Conservation (phyloP, 2,888 invertebrate genomes). For the Caenorhabditis macrosperma region DNA sequence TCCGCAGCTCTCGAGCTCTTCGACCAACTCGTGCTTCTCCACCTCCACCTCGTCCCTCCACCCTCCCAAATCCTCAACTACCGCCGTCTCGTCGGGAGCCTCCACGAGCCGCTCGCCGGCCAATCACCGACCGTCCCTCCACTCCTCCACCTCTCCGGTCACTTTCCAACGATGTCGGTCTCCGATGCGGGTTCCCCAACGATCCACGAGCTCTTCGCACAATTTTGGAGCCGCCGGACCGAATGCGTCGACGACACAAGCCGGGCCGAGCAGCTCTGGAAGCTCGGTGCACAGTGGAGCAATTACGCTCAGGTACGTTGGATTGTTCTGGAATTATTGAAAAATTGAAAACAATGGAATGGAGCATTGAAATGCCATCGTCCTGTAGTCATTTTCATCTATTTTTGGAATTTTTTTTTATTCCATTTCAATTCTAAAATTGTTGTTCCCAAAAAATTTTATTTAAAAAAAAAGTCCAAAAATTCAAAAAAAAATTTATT, state of each 20-base stretch:
- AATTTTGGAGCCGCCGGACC: slow-evolving; percentile 34
- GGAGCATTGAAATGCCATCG: too few relatives aligned
- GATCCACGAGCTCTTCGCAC: slow-evolving; percentile 58
- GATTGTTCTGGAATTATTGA: background rate
- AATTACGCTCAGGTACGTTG: slow-evolving; percentile 40
- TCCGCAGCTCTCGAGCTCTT: slow-evolving; percentile 73
- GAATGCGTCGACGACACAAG: background rate
- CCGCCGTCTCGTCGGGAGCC: slow-evolving; percentile 25
- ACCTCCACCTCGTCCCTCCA: slow-evolving; percentile 45
- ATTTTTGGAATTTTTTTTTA: too few relatives aligned
- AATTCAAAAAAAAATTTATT: too few relatives aligned
- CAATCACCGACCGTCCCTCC: slow-evolving; percentile 60
- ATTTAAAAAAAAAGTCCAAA: too few relatives aligned
- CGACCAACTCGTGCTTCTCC: slow-evolving; percentile 41
- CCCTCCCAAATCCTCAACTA: slow-evolving; percentile 38
- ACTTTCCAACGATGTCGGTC: slow-evolving; percentile 67
- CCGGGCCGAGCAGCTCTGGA: slow-evolving; percentile 22
- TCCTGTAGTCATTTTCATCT: too few relatives aligned
- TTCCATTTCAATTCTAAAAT: too few relatives aligned
- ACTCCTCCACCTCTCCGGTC: slow-evolving; percentile 71
- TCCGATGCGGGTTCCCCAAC: slow-evolving; percentile 58
- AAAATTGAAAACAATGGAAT: too few relatives aligned
- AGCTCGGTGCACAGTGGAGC: slow-evolving; percentile 39
- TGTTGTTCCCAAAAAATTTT: too few relatives aligned
- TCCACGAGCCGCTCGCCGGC: slow-evolving; percentile 50